Conservation (phyloP, 1,140 invertebrate species). For the Drosophila teissieri region DNA sequence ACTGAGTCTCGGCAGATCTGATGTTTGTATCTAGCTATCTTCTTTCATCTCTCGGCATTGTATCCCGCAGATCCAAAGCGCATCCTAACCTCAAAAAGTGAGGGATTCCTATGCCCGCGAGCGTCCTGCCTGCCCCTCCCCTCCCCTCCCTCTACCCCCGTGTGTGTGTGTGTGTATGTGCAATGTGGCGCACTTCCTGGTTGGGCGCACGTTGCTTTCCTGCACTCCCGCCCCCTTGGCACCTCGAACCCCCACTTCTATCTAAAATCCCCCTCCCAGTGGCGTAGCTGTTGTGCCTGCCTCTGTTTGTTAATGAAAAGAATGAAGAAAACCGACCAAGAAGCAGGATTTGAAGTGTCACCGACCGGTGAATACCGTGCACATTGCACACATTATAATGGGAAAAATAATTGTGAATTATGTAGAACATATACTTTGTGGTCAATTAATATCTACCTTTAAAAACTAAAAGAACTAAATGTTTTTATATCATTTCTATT, state of each 20-base stretch:
- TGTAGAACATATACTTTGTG: too few relatives aligned
- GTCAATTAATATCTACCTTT: too few relatives aligned
- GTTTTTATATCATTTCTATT: too few relatives aligned
- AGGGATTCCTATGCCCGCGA: conserved; percentile 21
- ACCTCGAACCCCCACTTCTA: conserved; percentile 5
- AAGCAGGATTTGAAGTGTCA: not conserved
- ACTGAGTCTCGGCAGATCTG: conserved; percentile 14
- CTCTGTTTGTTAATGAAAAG: conserved; percentile 72
- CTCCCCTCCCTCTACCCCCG: not conserved
- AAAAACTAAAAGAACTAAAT: too few relatives aligned
- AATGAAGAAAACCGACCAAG: conserved; percentile 20
- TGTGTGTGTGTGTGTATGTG: conserved; percentile 30
- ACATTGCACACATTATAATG: not conserved
- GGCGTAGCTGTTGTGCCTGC: conserved; percentile 14
- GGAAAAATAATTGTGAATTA: not conserved
- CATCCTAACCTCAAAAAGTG: conserved; percentile 31
- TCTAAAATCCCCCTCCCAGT: conserved; percentile 1
- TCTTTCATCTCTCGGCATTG: conserved; percentile 7
- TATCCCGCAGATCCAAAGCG: conserved; percentile 17
- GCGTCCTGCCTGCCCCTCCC: not conserved
- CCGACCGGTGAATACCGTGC: not conserved
- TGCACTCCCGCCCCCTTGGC: conserved; percentile 1
- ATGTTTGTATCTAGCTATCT: not conserved
- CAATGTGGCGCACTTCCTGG: conserved; percentile 75
- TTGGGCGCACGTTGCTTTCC: conserved; percentile 44